phyloP scores from a whole-genome alignment of 2,888 invertebrate genomes.

The Sminthurinus aureus region DNA sequence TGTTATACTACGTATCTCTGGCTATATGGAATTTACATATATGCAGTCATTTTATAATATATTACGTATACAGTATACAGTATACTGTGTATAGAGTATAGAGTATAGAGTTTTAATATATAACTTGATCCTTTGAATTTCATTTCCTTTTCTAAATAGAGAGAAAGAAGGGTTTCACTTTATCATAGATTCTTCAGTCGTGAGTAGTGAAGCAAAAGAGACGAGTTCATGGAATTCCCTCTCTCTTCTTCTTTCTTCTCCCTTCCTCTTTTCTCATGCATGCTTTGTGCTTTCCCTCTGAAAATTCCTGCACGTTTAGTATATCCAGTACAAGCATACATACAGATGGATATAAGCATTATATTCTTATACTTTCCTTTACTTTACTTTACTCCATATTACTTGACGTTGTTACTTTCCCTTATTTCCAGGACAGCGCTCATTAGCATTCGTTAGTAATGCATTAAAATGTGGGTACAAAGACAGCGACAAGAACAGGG shows the following conservation, averaged over 20 bases:
- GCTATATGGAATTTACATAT: neutral
- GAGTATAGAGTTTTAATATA: neutral
- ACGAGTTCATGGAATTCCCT: conserved; percentile 12
- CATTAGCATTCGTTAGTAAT: conserved; percentile 34
- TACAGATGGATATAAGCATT: neutral
- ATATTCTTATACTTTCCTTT: conserved; percentile 3
- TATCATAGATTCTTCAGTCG: conserved; percentile 6
- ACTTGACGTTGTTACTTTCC: neutral
- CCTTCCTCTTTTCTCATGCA: too few relatives aligned
- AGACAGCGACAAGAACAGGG: neutral
- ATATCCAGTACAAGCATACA: too few relatives aligned
- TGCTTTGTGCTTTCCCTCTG: neutral
- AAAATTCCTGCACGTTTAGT: neutral
- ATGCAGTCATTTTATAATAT: neutral
- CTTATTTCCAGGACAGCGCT: conserved; percentile 5
- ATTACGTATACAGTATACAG: neutral
- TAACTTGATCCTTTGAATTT: neutral
- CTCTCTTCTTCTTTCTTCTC: neutral
- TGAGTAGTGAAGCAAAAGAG: conserved; percentile 28
- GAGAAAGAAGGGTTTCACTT: conserved; percentile 4
- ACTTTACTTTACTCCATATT: neutral
- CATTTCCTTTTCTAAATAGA: neutral
- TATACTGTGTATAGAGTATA: neutral
- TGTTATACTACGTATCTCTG: too few relatives aligned
- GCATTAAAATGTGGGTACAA: conserved; percentile 27